These are phyloP conservation scores for Schizotus pectinicornis DNA, from an alignment of 2,888 invertebrate species.

Conservation along the genomic window DNA sequence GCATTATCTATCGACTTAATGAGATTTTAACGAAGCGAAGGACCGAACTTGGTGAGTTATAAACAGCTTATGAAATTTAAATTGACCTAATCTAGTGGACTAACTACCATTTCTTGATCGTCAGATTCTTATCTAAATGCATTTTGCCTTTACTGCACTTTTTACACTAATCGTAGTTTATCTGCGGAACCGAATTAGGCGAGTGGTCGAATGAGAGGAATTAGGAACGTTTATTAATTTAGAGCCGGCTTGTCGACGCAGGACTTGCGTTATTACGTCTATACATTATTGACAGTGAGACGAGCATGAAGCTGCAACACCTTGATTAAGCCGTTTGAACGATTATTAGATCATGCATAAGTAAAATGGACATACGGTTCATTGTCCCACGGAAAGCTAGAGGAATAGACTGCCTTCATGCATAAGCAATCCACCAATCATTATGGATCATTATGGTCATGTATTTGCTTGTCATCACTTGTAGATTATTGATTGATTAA, in stretches of 20 bases:
- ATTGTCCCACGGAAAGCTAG: too few species aligned
- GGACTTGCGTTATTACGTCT: not conserved
- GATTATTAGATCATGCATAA: too few species aligned
- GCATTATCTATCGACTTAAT: slow-evolving; percentile 10
- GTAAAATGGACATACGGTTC: too few species aligned
- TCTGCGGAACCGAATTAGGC: not conserved
- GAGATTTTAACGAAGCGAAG: slow-evolving; percentile 2
- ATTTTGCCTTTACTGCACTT: slow-evolving; percentile 1
- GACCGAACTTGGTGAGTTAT: not conserved
- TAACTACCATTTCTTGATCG: not conserved
- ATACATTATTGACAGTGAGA: not conserved
- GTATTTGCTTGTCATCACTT: too few species aligned
- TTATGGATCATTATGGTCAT: too few species aligned
- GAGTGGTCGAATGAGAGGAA: not conserved
- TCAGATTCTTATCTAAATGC: slow-evolving; percentile 11
- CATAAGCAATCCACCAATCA: too few species aligned
- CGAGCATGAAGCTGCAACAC: not conserved
- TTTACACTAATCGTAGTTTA: slow-evolving; percentile 1
- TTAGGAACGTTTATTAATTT: not conserved
- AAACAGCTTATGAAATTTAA: slow-evolving; percentile 13
- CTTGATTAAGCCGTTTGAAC: not conserved
- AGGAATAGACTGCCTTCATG: too few species aligned
- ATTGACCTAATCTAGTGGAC: slow-evolving; percentile 1
- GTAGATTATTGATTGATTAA: too few species aligned
- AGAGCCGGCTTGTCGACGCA: too few species aligned